phyloP scores from a whole-genome alignment of 2,888 invertebrate genomes.

The Drosophila hawaiiensis region DNA sequence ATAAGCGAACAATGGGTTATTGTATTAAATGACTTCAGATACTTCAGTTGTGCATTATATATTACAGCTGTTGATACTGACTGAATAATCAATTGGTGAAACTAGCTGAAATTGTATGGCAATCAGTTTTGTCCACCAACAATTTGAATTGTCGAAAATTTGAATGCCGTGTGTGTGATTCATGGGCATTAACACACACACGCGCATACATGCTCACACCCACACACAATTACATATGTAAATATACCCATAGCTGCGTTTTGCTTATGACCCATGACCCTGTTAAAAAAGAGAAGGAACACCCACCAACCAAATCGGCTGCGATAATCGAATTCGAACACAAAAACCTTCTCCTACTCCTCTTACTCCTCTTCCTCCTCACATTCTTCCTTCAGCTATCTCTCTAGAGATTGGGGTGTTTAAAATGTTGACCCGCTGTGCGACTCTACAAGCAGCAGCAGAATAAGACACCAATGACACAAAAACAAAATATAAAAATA shows the following conservation, averaged over 20 bases:
- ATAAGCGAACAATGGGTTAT: not conserved
- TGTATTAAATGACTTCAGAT: slow-evolving; percentile 5
- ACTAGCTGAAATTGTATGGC: slow-evolving; percentile 65
- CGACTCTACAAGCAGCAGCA: slow-evolving; percentile 17
- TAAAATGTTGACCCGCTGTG: slow-evolving; percentile 50
- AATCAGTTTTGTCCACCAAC: slow-evolving; percentile 48
- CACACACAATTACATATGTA: slow-evolving; percentile 33
- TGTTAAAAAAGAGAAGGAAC: slow-evolving; percentile 5
- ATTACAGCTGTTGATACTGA: slow-evolving; percentile 29
- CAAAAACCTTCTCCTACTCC: not conserved
- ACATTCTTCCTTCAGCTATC: not conserved
- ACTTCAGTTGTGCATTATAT: not conserved
- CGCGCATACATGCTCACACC: not conserved
- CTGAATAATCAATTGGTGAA: slow-evolving; percentile 49
- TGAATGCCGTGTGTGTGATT: slow-evolving; percentile 43
- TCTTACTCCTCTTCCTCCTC: not conserved
- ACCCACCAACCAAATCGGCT: slow-evolving; percentile 3
- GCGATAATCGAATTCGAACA: slow-evolving; percentile 15
- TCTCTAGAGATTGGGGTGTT: slow-evolving; percentile 12
- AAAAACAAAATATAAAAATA: slow-evolving; percentile 42
- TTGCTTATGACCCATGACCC: slow-evolving; percentile 41
- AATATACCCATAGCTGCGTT: slow-evolving; percentile 30
- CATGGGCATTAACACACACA: slow-evolving; percentile 30
- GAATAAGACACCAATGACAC: not conserved
- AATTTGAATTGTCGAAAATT: slow-evolving; percentile 40